phyloP scores from a whole-genome alignment of 2,797 vertebrate genomes.

The Ptychobarbus kaznakovi region DNA sequence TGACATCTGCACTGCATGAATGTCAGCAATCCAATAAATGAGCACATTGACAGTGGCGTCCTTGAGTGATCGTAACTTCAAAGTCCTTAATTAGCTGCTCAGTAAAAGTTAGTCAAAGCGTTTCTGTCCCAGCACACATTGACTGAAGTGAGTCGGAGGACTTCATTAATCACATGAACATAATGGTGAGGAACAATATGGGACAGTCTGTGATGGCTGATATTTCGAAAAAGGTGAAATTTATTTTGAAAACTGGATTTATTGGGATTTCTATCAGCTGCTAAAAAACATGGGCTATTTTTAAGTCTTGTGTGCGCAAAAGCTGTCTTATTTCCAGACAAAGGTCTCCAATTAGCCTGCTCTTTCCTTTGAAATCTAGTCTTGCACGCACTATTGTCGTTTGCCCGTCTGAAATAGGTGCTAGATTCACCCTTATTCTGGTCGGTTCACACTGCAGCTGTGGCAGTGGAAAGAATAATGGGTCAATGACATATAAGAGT shows the following conservation, averaged over 20 bases:
- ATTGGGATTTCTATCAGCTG: constrained; percentile 38
- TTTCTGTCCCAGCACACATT: constrained; percentile 25
- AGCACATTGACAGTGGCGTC: constrained; percentile 1
- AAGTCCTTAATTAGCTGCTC: constrained; percentile 28
- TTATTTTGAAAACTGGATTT: constrained; percentile 50
- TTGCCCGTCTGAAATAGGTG: constrained; percentile 6
- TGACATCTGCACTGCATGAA: constrained; percentile 1
- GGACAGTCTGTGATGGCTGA: constrained; percentile 47
- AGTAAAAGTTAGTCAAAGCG: not conserved
- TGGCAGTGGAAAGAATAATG: not conserved
- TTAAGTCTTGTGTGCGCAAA: constrained; percentile 33
- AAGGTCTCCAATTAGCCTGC: constrained; percentile 63
- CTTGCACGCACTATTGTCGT: constrained; percentile 1
- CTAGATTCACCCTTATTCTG: constrained; percentile 17
- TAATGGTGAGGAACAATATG: constrained; percentile 49
- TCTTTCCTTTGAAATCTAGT: constrained; percentile 54
- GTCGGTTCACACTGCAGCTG: not conserved
- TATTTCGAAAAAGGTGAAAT: constrained; percentile 59
- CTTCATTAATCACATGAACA: constrained; percentile 55
- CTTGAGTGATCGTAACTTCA: constrained; percentile 4
- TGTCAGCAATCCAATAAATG: constrained; percentile 16
- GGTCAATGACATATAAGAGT: not conserved
- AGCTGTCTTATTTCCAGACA: constrained; percentile 54
- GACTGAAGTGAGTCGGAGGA: constrained; percentile 37
- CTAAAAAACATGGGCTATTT: constrained; percentile 52